Evolutionary conservation across 2,888 invertebrate species (phyloP), one percentile per base, ranked within the genome.

Genomic region (Dastarcus helophoroides): DNA sequence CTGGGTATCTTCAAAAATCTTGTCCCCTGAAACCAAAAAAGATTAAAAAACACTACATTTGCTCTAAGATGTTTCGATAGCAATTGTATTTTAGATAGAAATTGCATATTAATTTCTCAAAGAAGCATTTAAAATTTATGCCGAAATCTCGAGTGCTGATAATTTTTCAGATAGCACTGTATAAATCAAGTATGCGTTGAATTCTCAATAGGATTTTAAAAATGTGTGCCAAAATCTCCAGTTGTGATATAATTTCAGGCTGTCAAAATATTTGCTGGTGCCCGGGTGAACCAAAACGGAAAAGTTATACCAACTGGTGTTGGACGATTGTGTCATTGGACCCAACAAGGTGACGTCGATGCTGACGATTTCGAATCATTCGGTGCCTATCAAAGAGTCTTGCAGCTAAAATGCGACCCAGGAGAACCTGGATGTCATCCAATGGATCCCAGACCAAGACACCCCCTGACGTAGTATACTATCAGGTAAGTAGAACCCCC

Each of bases 381-480:
- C 53, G 90, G 89, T 1, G 88, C 88, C 3, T 91, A 85, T 58
- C 91, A 91, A 61, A 68, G 90, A 14, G 80, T 80, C 0, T 62
- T 91, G 11, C 80, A 81, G 10, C 68, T 91, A 2, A 74, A 78
- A 45, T 93, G 91, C 56, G 88, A 89, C 50, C 67, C 68, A 34
- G 89, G 89, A 3, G 79, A 79, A 47, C 86, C 89, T 0, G 90
- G 86, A n/a, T 6, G 68, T 88, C 22, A 74, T 91, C 21, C 75
- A 79, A 38, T 93, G 89, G 86, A 84, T 78, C 0, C 91, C 91
- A 0, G 86, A 89, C 56, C 63, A 67, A 33, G 70, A 79, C 44
- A 91, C 91, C 0, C n/a, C 91, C 93, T 0, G 83, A 91, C 55
- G 81, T 85, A 4, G 86, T 93, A 21, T 93, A 90, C 57, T 93